These are phyloP conservation scores for Cepaea nemoralis DNA, from an alignment of 1,140 invertebrate genomes.

Conservation along the genomic window DNA sequence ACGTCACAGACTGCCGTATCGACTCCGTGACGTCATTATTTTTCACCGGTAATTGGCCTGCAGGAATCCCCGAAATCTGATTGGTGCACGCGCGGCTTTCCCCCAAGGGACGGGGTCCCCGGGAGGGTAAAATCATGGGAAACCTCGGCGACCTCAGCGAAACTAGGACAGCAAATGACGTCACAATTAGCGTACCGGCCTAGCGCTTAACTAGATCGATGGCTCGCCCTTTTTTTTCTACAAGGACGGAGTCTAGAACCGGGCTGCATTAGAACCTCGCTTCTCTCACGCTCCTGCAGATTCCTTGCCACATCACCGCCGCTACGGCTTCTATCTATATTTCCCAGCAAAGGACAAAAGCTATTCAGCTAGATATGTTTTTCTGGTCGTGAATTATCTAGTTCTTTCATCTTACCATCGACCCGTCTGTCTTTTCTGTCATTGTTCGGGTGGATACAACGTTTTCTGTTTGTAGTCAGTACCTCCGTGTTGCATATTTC, in stretches of 20 bases:
- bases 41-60: constrained; percentile 29
- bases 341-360: neutral
- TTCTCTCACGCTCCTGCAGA: neutral
- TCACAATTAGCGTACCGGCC: constrained; percentile 5
- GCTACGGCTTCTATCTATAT: neutral
- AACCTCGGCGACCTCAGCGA: constrained; percentile 22
- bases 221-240: neutral
- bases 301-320: too few species aligned
- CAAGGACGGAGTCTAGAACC: neutral
- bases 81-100: constrained; percentile 19
- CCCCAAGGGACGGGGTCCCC: neutral
- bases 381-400: too few species aligned
- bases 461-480: too few species aligned
- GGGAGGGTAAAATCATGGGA: neutral
- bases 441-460: too few species aligned
- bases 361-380: too few species aligned
- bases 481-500: too few species aligned
- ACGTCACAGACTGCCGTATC: constrained; percentile 31
- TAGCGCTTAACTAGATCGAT: neutral
- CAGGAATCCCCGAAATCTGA: constrained; percentile 30
- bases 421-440: too few species aligned
- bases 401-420: too few species aligned
- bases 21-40: constrained; percentile 25
- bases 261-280: neutral
- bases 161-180: constrained; percentile 31